Evolutionary conservation across 2,888 invertebrate genomes (phyloP).

Genomic region (Metellina segmentata): DNA sequence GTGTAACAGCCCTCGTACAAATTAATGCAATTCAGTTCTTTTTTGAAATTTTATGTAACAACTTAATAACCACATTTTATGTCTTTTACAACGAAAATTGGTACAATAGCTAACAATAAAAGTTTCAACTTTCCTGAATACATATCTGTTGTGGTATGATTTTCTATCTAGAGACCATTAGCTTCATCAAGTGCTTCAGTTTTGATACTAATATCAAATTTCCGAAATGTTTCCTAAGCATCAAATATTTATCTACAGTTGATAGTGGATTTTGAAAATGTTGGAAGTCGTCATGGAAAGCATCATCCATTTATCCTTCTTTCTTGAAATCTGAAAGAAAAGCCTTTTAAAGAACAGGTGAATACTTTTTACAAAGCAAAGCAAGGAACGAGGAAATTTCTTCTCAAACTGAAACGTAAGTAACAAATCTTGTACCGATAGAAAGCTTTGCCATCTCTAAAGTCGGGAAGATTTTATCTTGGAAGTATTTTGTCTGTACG

Average conservation of each 20-base stretch:
- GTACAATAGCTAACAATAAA: no score
- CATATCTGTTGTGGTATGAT: no score
- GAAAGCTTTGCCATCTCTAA: conserved; percentile 35
- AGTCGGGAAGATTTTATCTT: neutral
- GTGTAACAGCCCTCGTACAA: no score
- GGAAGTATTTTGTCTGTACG: neutral
- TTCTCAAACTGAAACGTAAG: conserved; percentile 14
- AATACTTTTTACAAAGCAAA: conserved; percentile 38
- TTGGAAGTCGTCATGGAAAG: neutral
- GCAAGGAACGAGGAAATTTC: neutral
- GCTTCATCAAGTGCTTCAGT: no score
- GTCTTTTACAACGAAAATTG: no score
- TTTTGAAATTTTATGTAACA: no score
- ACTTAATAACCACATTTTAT: no score
- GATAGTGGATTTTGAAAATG: neutral
- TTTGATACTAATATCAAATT: no score
- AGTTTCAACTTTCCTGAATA: no score
- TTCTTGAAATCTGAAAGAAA: neutral
- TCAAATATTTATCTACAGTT: neutral
- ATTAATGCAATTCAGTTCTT: no score
- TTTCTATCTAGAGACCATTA: no score
- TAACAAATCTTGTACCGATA: conserved; percentile 52
- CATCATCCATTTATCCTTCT: neutral
- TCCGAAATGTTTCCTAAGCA: no score
- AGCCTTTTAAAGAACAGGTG: conserved; percentile 12